Conservation (phyloP, 1,140 invertebrate species). For the Drosophila sp. region DNA sequence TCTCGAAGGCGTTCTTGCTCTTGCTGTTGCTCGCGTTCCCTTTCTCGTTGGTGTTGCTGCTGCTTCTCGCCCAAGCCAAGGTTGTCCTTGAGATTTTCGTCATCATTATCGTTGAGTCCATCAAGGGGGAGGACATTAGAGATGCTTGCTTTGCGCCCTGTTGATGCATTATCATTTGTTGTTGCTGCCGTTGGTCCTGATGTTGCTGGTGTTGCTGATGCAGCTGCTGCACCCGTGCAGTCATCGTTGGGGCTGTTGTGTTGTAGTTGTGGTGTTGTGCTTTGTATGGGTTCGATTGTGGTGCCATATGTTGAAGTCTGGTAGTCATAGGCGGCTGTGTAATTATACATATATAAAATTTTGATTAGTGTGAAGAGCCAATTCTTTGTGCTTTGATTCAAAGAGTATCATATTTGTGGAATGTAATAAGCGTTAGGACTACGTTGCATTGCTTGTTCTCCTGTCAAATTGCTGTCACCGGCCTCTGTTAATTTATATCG, state of each 20-base stretch:
- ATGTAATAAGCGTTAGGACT: slow-evolving; percentile 22
- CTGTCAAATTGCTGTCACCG: slow-evolving; percentile 12
- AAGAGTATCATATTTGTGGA: slow-evolving; percentile 17
- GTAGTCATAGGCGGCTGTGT: slow-evolving; percentile 81
- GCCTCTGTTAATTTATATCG: slow-evolving; percentile 18
- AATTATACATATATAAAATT: slow-evolving; percentile 60
- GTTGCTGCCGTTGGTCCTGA: slow-evolving; percentile 32
- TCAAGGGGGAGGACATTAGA: slow-evolving; percentile 56
- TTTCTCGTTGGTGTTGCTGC: slow-evolving; percentile 56
- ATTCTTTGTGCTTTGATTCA: slow-evolving; percentile 29
- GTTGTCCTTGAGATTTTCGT: slow-evolving; percentile 83
- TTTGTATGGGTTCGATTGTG: slow-evolving; percentile 75
- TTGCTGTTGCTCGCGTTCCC: slow-evolving; percentile 57
- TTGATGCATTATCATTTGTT: slow-evolving; percentile 23
- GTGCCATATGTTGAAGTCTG: slow-evolving; percentile 81
- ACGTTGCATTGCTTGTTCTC: not conserved
- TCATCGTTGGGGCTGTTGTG: slow-evolving; percentile 64
- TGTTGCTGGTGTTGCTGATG: slow-evolving; percentile 30
- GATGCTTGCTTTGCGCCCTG: slow-evolving; percentile 56
- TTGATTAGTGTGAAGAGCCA: slow-evolving; percentile 67
- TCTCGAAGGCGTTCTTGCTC: slow-evolving; percentile 42
- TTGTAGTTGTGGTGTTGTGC: slow-evolving; percentile 69
- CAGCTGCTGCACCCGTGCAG: slow-evolving; percentile 39
- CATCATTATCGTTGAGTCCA: slow-evolving; percentile 79
- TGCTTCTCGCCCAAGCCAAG: slow-evolving; percentile 80